Evolutionary conservation across 2,797 vertebrate species (phyloP).

Genomic region (Eulemur mongoz): DNA sequence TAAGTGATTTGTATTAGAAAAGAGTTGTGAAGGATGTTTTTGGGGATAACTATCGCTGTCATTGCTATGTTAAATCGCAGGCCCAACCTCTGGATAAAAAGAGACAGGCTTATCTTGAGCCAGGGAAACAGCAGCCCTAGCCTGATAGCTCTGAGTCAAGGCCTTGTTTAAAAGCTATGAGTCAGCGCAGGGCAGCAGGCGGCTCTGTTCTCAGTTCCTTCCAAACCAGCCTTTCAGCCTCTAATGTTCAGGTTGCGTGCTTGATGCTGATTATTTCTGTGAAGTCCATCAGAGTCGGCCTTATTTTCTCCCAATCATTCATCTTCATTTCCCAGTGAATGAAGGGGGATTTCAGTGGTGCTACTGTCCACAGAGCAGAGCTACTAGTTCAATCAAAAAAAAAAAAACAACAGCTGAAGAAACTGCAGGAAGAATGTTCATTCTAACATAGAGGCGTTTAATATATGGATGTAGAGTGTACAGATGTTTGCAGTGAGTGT

Average conservation of each 20-base stretch:
- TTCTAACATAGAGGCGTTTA: slow-evolving; percentile 42
- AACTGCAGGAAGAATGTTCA: slow-evolving; percentile 35
- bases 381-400: slow-evolving; percentile 76
- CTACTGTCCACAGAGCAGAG: slow-evolving; percentile 73
- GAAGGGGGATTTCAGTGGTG: slow-evolving; percentile 81
- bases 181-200: slow-evolving; percentile 84
- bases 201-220: slow-evolving; percentile 80
- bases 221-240: slow-evolving; percentile 84
- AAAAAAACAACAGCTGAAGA: slow-evolving; percentile 41
- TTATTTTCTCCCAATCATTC: slow-evolving; percentile 85
- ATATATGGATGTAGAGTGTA: neutral
- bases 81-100: slow-evolving; percentile 86
- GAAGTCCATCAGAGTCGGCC: slow-evolving; percentile 83
- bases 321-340: slow-evolving; percentile 86
- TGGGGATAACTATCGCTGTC: slow-evolving; percentile 86
- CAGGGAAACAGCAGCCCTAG: slow-evolving; percentile 86
- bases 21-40: slow-evolving; percentile 86
- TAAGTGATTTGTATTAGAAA: slow-evolving; percentile 90
- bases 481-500: neutral
- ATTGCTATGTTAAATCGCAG: slow-evolving; percentile 87
- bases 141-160: slow-evolving; percentile 88
- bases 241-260: slow-evolving; percentile 90
- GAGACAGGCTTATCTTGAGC: slow-evolving; percentile 89
- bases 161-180: slow-evolving; percentile 90
- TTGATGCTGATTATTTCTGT: slow-evolving; percentile 85